Evolutionary conservation across 2,888 invertebrate species (phyloP).

Genomic region (Agrochola circellaris): DNA sequence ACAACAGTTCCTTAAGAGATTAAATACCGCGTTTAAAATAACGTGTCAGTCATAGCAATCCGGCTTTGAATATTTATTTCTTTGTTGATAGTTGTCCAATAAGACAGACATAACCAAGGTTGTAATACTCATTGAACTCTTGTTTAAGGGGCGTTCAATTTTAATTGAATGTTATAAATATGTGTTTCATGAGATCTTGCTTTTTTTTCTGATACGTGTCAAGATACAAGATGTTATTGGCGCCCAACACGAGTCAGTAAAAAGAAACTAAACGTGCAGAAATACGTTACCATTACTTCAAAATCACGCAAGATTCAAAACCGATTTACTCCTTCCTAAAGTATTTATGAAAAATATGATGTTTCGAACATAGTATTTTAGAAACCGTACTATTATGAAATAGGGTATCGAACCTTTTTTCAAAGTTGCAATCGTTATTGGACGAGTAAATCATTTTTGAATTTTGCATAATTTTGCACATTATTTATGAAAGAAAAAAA

Average conservation of each 20-base stretch:
- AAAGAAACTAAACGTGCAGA: not conserved
- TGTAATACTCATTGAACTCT: conserved; percentile 10
- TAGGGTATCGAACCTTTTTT: not conserved
- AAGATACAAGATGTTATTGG: not conserved
- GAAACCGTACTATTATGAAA: not conserved
- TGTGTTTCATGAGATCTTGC: not conserved
- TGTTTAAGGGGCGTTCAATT: not conserved
- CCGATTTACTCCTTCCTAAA: not conserved
- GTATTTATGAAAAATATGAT: not conserved
- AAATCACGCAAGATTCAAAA: too few species aligned
- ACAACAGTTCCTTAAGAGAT: too few species aligned
- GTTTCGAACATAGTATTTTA: not conserved
- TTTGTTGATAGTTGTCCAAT: conserved; percentile 22
- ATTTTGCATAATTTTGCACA: too few species aligned
- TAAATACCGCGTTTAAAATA: conserved; percentile 25
- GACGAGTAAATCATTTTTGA: not conserved
- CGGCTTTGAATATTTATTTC: conserved; percentile 1
- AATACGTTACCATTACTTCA: not conserved
- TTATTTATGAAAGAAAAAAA: too few species aligned
- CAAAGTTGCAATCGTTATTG: not conserved
- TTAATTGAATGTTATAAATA: conserved; percentile 4
- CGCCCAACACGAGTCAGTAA: conserved; percentile 32
- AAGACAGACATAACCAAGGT: conserved; percentile 7
- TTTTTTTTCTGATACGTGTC: not conserved
- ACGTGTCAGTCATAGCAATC: conserved; percentile 6